A percentile compares a stretch with the other conserved stretches of the same genome.
Conservation (phyloP, 1,140 invertebrate species). For the Ostrea edulis region DNA sequence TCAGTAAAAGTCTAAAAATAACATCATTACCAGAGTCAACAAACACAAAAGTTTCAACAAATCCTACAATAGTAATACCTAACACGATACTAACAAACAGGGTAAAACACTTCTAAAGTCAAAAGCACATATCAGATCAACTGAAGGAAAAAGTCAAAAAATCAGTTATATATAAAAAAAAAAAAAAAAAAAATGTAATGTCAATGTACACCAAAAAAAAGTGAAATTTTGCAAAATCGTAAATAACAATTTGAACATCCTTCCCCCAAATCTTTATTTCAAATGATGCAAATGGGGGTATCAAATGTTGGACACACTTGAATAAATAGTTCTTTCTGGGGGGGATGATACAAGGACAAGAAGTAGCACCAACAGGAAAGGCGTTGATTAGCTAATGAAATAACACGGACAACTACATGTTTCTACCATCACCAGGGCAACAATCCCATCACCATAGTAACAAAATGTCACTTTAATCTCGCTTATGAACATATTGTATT, state of each 20-base stretch:
- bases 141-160: background rate
- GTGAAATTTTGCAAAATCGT: background rate
- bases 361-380: background rate
- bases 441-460: conserved; percentile 19
- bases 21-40: too few relatives aligned
- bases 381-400: background rate
- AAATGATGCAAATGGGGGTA: too few relatives aligned
- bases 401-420: background rate
- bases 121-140: background rate
- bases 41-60: too few relatives aligned
- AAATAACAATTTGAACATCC: background rate
- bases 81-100: too few relatives aligned
- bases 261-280: background rate
- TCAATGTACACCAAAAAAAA: background rate
- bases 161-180: background rate
- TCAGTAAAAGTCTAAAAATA: too few relatives aligned
- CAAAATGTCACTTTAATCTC: background rate
- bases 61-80: too few relatives aligned
- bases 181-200: background rate
- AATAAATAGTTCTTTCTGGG: background rate
- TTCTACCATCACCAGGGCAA: background rate
- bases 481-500: too few relatives aligned
- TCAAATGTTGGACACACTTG: background rate
- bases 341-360: background rate
- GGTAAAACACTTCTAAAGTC: background rate